Percentiles rank a stretch among this genome's conserved stretches.
These are phyloP conservation scores for Macroglossus sobrinus DNA, from an alignment of 2,113 vertebrate species.

Conservation along the genomic window DNA sequence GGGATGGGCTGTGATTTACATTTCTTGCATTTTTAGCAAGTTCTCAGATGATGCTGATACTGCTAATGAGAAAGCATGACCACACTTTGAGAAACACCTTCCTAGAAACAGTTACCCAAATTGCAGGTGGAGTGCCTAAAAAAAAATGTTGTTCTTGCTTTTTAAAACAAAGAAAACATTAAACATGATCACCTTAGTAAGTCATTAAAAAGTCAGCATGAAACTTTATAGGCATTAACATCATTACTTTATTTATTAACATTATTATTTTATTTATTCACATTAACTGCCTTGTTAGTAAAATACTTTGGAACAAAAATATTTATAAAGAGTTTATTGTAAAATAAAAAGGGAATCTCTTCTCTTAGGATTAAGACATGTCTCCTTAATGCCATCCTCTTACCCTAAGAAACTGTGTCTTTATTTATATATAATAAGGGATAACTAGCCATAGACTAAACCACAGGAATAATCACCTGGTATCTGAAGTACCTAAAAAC, in stretches of 20 bases:
- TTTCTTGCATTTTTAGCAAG: not conserved
- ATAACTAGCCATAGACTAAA: not conserved
- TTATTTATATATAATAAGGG: not conserved
- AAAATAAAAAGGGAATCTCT: not conserved
- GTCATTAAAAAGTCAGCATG: not conserved
- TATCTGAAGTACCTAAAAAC: not conserved
- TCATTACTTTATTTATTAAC: not conserved
- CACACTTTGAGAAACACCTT: not conserved
- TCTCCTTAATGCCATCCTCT: not conserved
- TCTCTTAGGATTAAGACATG: not conserved
- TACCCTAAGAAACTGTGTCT: not conserved
- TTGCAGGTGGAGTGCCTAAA: not conserved
- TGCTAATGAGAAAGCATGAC: not conserved
- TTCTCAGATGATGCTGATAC: not conserved
- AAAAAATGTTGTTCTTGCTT: not conserved
- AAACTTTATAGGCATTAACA: not conserved
- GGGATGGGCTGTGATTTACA: not conserved
- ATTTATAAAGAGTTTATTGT: not conserved
- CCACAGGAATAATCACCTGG: not conserved
- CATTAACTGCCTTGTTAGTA: too few relatives aligned
- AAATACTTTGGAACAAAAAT: not conserved
- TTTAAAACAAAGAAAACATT: not conserved
- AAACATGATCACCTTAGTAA: not conserved
- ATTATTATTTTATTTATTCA: slow-evolving; percentile 11
- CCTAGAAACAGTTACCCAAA: not conserved